Conservation (phyloP, 2,113 vertebrate species). For the Bathybates hornii region DNA sequence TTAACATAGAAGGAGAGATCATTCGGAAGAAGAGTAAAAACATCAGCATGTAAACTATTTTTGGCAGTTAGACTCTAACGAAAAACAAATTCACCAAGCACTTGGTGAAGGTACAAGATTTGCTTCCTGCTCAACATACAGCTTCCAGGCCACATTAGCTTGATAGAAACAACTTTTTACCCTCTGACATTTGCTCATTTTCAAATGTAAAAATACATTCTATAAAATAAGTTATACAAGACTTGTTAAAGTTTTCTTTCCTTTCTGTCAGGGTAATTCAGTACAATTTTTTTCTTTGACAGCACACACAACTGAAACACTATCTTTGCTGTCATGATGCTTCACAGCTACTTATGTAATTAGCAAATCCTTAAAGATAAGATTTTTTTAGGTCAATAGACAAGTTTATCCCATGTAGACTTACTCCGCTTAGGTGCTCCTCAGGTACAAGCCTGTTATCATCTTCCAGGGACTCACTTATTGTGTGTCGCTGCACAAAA, state of each 20-base stretch:
- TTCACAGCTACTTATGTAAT: not conserved
- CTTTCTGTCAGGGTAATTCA: not conserved
- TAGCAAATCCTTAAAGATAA: not conserved
- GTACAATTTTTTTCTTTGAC: not conserved
- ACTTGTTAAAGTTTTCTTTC: not conserved
- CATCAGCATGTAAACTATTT: not conserved
- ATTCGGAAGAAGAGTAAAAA: not conserved
- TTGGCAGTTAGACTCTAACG: not conserved
- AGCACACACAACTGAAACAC: not conserved
- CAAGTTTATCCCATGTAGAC: conserved; percentile 82
- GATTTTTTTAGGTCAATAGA: conserved; percentile 70
- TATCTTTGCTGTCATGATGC: not conserved
- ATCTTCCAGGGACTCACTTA: conserved; percentile 76
- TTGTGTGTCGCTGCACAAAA: conserved; percentile 53
- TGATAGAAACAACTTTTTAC: not conserved
- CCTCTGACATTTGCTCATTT: not conserved
- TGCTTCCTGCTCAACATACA: not conserved
- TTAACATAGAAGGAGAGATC: not conserved
- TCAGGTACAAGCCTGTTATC: conserved; percentile 80
- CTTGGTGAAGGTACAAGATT: not conserved
- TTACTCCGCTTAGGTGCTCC: conserved; percentile 76
- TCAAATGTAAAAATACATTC: not conserved
- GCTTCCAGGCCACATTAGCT: not conserved
- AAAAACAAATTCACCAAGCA: not conserved
- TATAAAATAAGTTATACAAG: not conserved